Evolutionary conservation across 2,113 vertebrate species (phyloP).

Genomic region (Blennius ocellaris): DNA sequence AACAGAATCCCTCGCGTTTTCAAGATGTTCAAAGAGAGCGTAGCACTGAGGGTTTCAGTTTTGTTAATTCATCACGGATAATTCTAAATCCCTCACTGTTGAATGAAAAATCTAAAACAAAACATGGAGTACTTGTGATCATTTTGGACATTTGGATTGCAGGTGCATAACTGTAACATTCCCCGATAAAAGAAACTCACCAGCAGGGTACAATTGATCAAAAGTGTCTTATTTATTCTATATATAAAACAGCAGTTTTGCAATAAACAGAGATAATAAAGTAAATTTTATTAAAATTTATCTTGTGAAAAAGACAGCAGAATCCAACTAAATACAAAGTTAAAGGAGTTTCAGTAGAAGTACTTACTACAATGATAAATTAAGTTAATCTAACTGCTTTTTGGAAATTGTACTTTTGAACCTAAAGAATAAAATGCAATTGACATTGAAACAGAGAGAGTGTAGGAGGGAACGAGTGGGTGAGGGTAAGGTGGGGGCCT

Average conservation of each 20-base stretch:
- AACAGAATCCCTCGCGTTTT: neutral
- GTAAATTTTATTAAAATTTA: too few species aligned
- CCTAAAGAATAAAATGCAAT: constrained; percentile 22
- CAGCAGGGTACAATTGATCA: too few species aligned
- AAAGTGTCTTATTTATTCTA: too few species aligned
- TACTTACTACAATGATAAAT: constrained; percentile 17
- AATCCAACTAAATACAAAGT: neutral
- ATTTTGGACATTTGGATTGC: too few species aligned
- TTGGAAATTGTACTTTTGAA: constrained; percentile 15
- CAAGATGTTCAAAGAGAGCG: neutral
- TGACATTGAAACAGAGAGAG: constrained; percentile 28
- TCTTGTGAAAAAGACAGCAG: neutral
- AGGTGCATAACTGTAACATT: too few species aligned
- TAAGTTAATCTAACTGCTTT: constrained; percentile 13
- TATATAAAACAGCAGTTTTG: too few species aligned
- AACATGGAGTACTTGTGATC: neutral
- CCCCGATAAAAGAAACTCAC: too few species aligned
- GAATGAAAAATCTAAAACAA: neutral
- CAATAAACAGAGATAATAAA: too few species aligned
- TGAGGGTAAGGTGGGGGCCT: constrained; percentile 22
- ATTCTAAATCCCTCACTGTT: neutral
- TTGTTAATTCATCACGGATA: neutral
- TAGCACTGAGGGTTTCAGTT: neutral
- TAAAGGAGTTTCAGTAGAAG: neutral
- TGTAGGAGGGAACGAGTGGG: constrained; percentile 1